Evolutionary conservation across 2,113 vertebrate genomes (phyloP).

Genomic region (Gulo gulo): DNA sequence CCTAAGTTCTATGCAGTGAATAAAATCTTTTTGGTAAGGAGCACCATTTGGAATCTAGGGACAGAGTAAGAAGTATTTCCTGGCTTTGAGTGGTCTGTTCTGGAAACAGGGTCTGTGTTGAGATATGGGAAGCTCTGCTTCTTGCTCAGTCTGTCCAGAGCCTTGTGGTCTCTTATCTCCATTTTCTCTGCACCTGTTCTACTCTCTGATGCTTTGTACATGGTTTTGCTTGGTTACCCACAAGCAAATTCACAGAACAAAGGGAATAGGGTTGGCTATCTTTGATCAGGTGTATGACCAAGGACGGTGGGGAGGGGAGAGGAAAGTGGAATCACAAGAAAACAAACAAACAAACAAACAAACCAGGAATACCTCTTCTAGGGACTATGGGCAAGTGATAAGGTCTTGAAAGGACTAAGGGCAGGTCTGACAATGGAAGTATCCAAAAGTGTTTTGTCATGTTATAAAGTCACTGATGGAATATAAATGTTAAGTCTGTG

Average conservation of each 20-base stretch:
- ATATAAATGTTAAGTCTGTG: not conserved
- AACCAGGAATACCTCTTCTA: not conserved
- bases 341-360: too few relatives aligned
- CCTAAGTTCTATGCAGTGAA: not conserved
- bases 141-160: not conserved
- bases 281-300: not conserved
- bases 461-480: not conserved
- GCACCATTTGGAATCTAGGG: not conserved
- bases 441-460: not conserved
- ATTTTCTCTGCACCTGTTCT: not conserved
- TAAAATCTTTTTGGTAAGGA: not conserved
- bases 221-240: not conserved
- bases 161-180: too few relatives aligned
- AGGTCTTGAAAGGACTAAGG: not conserved
- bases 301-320: accelerated
- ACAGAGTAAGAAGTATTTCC: not conserved
- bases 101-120: accelerated
- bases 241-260: not conserved
- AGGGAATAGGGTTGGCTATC: not conserved
- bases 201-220: not conserved
- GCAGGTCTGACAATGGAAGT: not conserved
- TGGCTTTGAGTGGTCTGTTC: not conserved
- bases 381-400: not conserved
- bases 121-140: not conserved
- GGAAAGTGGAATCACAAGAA: not conserved